A percentile compares a stretch with the other conserved stretches of the same genome.
Evolutionary conservation across 2,113 vertebrate genomes (phyloP).

Genomic region (Clarias magur): DNA sequence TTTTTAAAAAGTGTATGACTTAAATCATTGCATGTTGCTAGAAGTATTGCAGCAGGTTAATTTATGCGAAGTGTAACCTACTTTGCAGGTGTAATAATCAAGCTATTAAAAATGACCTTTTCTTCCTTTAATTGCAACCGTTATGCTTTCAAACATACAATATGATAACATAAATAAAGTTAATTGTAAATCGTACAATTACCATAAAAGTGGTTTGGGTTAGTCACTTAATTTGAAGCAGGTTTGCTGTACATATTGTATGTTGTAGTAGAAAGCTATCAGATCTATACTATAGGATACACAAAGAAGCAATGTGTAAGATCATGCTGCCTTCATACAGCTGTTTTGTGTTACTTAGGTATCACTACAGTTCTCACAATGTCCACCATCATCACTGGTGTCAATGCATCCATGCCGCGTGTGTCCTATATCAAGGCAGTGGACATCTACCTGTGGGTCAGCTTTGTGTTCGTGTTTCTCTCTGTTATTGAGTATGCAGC

Average conservation of each 20-base stretch:
- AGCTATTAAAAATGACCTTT: no score
- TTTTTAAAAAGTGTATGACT: no score
- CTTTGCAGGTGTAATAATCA: no score
- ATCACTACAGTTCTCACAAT: slow-evolving; percentile 83
- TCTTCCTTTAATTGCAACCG: background rate
- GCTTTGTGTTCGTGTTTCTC: slow-evolving; percentile 97
- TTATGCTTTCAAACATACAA: background rate
- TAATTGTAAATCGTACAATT: background rate
- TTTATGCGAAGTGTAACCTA: no score
- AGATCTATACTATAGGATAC: background rate
- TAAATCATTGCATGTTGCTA: no score
- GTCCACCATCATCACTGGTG: slow-evolving; percentile 89
- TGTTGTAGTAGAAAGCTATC: background rate
- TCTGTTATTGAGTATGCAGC: slow-evolving; percentile 93
- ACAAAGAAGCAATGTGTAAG: background rate
- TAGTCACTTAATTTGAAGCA: background rate
- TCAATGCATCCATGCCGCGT: slow-evolving; percentile 96
- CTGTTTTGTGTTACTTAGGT: slow-evolving; percentile 57
- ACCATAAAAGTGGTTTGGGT: background rate
- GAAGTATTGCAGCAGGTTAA: no score
- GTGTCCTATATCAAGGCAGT: slow-evolving; percentile 98
- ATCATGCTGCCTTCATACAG: background rate
- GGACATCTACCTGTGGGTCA: slow-evolving; percentile 98
- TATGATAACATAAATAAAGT: background rate
- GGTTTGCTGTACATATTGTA: background rate